Conservation (phyloP, 2,113 vertebrate genomes). For the Saguinus midas region DNA sequence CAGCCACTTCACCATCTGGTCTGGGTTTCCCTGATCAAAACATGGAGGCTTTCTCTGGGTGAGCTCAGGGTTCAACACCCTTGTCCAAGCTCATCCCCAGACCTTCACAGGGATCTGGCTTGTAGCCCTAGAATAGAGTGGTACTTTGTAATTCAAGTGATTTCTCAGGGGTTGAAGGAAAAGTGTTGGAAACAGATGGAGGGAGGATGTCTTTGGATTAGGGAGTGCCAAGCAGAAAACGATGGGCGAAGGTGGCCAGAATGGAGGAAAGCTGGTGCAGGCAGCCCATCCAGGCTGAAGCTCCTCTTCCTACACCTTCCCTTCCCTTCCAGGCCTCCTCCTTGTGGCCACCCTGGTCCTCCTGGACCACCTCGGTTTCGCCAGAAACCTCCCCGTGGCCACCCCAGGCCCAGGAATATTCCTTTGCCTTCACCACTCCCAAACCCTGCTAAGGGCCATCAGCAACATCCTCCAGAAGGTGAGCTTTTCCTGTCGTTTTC, state of each 20-base stretch:
- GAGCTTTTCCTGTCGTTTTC: not conserved
- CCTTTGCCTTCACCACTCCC: slow-evolving; percentile 16
- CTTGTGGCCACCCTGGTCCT: slow-evolving; percentile 13
- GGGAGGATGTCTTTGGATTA: too few species aligned
- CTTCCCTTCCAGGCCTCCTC: slow-evolving; percentile 50
- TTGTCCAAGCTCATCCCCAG: not conserved
- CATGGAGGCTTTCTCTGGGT: not conserved
- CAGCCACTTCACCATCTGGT: not conserved
- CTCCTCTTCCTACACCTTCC: not conserved
- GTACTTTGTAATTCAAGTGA: not conserved
- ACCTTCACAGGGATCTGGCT: not conserved
- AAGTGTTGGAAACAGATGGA: not conserved
- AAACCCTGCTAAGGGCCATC: slow-evolving; percentile 39
- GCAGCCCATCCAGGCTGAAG: not conserved
- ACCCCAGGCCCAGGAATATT: not conserved
- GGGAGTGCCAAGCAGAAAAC: not conserved
- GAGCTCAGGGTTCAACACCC: not conserved
- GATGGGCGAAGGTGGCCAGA: too few species aligned
- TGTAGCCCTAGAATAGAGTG: not conserved
- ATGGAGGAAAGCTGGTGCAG: not conserved
- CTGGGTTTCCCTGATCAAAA: not conserved
- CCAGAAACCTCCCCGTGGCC: slow-evolving; percentile 32
- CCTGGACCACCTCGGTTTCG: not conserved
- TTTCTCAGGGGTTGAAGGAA: not conserved
- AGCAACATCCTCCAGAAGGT: slow-evolving; percentile 34